phyloP scores from a whole-genome alignment of 2,113 vertebrate genomes.

The Brachyistius frenatus region DNA sequence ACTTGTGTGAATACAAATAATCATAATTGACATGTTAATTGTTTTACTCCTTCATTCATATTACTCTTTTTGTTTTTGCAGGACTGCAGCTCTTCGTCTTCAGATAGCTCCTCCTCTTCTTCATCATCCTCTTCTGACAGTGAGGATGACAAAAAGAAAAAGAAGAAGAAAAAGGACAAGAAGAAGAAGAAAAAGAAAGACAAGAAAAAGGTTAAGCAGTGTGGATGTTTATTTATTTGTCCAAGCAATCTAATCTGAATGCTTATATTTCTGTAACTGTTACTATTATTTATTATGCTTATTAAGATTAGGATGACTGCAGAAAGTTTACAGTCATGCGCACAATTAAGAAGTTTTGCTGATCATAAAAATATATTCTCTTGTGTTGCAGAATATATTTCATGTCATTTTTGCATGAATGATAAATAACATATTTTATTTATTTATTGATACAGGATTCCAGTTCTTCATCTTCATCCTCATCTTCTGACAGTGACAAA shows the following conservation, averaged over 20 bases:
- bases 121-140: conserved; percentile 71
- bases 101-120: conserved; percentile 60
- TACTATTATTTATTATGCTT: neutral
- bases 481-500: conserved; percentile 68
- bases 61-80: conserved; percentile 10
- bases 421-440: neutral
- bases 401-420: neutral
- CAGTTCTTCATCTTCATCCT: conserved; percentile 64
- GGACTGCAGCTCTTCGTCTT: conserved; percentile 72
- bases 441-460: conserved; percentile 58
- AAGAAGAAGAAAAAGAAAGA: conserved; percentile 70
- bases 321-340: neutral
- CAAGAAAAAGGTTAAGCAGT: conserved; percentile 58
- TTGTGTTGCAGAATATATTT: neutral
- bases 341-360: neutral
- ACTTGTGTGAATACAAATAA: conserved; percentile 2
- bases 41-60: neutral
- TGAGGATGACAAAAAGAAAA: conserved; percentile 70
- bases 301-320: neutral
- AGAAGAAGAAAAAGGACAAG: conserved; percentile 37
- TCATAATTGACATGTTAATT: neutral
- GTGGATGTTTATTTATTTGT: neutral
- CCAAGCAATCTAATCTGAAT: neutral
- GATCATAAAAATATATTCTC: neutral
- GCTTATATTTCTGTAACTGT: neutral